Evolutionary conservation across 2,888 invertebrate species (phyloP), one percentile per base, ranked within the genome.

Genomic region (Drosophila maculinotata): DNA sequence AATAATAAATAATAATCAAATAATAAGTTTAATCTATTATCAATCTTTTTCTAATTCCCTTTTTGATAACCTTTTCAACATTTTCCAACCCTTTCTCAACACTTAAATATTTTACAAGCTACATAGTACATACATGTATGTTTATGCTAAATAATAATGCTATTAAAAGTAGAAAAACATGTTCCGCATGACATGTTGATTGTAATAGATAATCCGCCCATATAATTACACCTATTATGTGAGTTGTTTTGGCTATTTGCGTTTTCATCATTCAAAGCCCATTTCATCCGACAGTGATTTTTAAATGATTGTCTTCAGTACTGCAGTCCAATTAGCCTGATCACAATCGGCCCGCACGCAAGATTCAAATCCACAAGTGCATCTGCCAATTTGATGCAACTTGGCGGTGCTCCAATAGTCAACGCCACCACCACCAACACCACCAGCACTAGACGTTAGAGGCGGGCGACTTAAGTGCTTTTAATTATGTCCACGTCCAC

Each of bases 401-500:
- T 74, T 76, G 76, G 76, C 76, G 66, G 23, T 14, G 66, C 39
- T 76, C 76, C 76, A 76, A 76, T 63, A 63, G 56, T 23, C 41
- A 31, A 9, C 20, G 36, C 12, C 47, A 12, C 1, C 45, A 30
- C 10, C 44, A 38, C 14, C 52, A n/a, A n/a, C n/a, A n/a, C n/a
- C n/a, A 23, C 6, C 31, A 44, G 2, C 36, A 8, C 23, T 35
- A 44, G 26, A 41, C 35, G 53, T 35, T 39, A 30, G 5, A 23
- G 42, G 52, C 75, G 41, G 67, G 39, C 54, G 73, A 65, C 77
- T 81, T 81, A 86, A 81, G 81, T 81, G 87, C 87, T 84, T 79
- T 86, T 86, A 81, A 81, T 86, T 86, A 83, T 86, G 81, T 86
- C 75, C 87, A 86, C 87, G 86, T 86, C 71, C 81, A 81, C 84